Evolutionary conservation across 2,113 vertebrate genomes (phyloP).

Genomic region (Puntigrus tetrazona): DNA sequence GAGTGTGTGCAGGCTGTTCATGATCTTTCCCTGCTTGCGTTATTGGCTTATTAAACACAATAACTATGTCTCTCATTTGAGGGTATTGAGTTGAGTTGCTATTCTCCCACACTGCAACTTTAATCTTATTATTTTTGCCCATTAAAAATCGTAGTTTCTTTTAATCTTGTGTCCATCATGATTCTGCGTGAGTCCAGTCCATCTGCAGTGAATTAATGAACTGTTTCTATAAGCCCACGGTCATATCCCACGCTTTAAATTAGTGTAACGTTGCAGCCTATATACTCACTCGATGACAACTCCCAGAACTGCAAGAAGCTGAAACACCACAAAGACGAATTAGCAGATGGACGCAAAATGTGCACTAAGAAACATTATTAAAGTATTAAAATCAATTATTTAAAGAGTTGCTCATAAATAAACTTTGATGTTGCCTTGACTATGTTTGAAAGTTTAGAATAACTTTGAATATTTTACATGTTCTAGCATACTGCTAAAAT

Average conservation of each 20-base stretch:
- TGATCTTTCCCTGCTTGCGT: neutral
- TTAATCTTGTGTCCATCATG: neutral
- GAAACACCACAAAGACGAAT: neutral
- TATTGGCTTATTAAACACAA: neutral
- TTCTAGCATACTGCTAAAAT: too few species aligned
- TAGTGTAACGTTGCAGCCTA: neutral
- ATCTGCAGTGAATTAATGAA: constrained; percentile 17
- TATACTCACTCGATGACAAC: neutral
- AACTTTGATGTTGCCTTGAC: too few species aligned
- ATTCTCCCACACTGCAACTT: neutral
- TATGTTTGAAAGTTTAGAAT: too few species aligned
- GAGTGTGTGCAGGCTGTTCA: neutral
- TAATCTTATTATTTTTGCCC: neutral
- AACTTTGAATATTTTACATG: too few species aligned
- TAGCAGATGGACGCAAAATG: too few species aligned
- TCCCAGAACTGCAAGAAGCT: neutral
- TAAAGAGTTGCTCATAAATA: too few species aligned
- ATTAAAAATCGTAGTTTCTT: neutral
- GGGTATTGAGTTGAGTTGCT: neutral
- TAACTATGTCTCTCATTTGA: neutral
- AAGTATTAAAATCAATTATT: too few species aligned
- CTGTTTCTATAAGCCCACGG: neutral
- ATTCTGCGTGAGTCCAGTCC: neutral
- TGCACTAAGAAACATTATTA: too few species aligned
- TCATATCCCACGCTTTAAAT: neutral